phyloP scores from a whole-genome alignment of 1,140 invertebrate species.

The Carcinoscorpius rotundicauda region DNA sequence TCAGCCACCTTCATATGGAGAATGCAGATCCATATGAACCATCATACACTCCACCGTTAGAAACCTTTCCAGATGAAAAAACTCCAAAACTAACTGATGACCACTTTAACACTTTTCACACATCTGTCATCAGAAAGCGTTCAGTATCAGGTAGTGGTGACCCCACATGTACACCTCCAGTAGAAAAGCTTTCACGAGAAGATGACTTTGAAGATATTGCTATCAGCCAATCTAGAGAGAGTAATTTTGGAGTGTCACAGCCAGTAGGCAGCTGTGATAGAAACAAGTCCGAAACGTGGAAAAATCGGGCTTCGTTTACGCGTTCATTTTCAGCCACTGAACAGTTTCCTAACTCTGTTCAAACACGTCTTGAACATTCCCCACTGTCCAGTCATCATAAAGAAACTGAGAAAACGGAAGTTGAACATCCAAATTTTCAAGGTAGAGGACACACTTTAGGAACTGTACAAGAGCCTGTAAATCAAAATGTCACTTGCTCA shows the following conservation, averaged over 20 bases:
- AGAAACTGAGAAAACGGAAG: not conserved
- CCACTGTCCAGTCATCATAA: not conserved
- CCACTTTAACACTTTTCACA: not conserved
- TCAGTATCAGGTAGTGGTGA: slow-evolving; percentile 8
- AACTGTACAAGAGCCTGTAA: too few relatives aligned
- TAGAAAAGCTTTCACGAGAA: slow-evolving; percentile 14
- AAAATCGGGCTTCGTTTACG: not conserved
- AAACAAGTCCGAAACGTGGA: not conserved
- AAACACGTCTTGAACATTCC: not conserved
- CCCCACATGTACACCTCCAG: slow-evolving; percentile 21
- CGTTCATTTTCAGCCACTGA: not conserved
- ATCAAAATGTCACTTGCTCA: too few relatives aligned
- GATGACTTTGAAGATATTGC: not conserved
- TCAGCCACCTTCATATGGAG: too few relatives aligned
- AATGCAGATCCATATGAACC: not conserved
- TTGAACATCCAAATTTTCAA: not conserved
- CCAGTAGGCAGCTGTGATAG: not conserved
- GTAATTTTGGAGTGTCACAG: not conserved
- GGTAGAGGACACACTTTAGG: too few relatives aligned
- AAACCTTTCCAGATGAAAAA: slow-evolving; percentile 11
- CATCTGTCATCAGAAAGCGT: not conserved
- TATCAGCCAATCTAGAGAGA: not conserved
- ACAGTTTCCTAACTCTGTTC: not conserved
- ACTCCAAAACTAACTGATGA: not conserved
- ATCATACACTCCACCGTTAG: slow-evolving; percentile 18